phyloP scores from a whole-genome alignment of 2,797 vertebrate species.

The Molossus alvarezi region DNA sequence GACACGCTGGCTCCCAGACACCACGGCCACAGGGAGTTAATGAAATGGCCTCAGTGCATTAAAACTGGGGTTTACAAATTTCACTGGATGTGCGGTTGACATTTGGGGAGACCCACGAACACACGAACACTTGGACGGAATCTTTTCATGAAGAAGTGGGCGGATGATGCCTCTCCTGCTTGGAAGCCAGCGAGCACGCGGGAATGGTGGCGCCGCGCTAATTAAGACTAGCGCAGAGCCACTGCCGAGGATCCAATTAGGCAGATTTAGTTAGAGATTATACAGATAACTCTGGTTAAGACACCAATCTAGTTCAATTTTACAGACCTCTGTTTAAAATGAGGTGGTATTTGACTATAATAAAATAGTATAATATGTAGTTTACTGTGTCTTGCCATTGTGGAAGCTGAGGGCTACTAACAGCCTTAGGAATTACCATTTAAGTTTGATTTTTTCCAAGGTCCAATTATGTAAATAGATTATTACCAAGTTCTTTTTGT shows the following conservation, averaged over 20 bases:
- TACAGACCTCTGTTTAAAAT: slow-evolving; percentile 57
- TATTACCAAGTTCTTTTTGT: slow-evolving; percentile 68
- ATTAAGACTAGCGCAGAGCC: slow-evolving; percentile 68
- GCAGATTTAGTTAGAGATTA: slow-evolving; percentile 50
- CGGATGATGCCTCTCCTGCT: not conserved
- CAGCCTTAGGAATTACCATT: slow-evolving; percentile 62
- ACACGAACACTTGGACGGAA: not conserved
- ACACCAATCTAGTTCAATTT: slow-evolving; percentile 63
- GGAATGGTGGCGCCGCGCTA: slow-evolving; percentile 28
- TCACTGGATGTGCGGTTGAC: not conserved
- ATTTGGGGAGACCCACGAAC: slow-evolving; percentile 17
- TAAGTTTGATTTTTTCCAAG: slow-evolving; percentile 60
- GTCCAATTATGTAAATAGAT: slow-evolving; percentile 44
- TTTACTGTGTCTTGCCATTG: slow-evolving; percentile 60
- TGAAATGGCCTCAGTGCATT: not conserved
- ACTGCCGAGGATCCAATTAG: slow-evolving; percentile 54
- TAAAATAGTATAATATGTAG: slow-evolving; percentile 67
- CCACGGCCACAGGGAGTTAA: not conserved
- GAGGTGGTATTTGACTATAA: slow-evolving; percentile 62
- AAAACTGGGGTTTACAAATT: not conserved
- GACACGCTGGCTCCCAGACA: not conserved
- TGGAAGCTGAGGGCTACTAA: slow-evolving; percentile 58
- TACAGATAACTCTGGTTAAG: slow-evolving; percentile 63
- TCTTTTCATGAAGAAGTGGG: not conserved
- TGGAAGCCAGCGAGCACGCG: not conserved